A percentile compares a stretch with the other conserved stretches of the same genome.
These are phyloP conservation scores for Drosophila santomea DNA, from an alignment of 1,140 invertebrate species.

Conservation along the genomic window DNA sequence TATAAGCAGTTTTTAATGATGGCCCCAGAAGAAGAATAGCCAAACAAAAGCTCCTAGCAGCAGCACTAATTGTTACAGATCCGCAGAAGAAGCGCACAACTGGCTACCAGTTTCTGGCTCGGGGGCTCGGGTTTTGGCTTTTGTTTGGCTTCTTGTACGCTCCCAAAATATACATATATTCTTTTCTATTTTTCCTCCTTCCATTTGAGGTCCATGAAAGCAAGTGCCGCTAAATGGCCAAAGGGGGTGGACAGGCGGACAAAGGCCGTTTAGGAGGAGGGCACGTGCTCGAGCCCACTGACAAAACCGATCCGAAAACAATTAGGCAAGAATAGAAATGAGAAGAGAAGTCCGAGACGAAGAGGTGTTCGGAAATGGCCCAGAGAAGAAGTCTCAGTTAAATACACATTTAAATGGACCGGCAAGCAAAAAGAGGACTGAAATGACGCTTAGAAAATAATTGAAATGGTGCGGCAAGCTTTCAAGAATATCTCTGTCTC, in stretches of 20 bases:
- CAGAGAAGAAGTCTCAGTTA: conserved; percentile 8
- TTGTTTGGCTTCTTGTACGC: conserved; percentile 29
- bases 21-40: conserved; percentile 47
- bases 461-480: not conserved
- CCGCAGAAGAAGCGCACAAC: conserved; percentile 67
- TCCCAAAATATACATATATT: conserved; percentile 24
- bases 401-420: conserved; percentile 12
- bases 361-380: conserved; percentile 6
- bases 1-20: conserved; percentile 83
- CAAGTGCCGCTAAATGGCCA: conserved; percentile 80
- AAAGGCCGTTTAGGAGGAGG: conserved; percentile 30
- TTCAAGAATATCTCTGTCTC: not conserved
- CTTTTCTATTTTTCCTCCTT: not conserved
- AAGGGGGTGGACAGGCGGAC: conserved; percentile 45
- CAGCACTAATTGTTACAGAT: conserved; percentile 83
- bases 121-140: conserved; percentile 49
- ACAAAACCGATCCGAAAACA: conserved; percentile 58
- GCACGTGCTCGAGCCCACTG: conserved; percentile 61
- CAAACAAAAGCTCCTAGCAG: conserved; percentile 69
- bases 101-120: conserved; percentile 78
- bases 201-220: conserved; percentile 50
- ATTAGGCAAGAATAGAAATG: conserved; percentile 53
- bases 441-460: conserved; percentile 7
- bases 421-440: not conserved
- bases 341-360: not conserved